These are phyloP conservation scores for Dolichotis patagonum DNA, from an alignment of 2,113 vertebrate species.

Conservation along the genomic window DNA sequence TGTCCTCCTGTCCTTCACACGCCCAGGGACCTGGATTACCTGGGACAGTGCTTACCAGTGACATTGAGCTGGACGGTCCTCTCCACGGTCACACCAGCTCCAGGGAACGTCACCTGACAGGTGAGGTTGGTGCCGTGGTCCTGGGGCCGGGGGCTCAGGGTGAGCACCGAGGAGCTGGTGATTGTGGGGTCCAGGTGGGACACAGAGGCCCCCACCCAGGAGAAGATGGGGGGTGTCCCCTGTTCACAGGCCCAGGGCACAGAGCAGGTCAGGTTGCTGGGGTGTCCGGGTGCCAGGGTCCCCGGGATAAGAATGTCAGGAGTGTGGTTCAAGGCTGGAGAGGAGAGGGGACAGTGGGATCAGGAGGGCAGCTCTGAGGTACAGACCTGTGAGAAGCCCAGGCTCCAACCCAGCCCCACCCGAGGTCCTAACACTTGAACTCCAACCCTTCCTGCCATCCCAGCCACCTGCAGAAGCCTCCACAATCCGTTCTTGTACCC, in stretches of 20 bases:
- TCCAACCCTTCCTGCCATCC: too few relatives aligned
- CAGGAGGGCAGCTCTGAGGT: background rate
- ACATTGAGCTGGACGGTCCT: background rate
- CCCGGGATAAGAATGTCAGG: background rate
- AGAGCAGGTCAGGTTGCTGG: background rate
- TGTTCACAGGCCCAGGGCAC: background rate
- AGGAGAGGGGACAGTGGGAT: background rate
- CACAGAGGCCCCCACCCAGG: background rate
- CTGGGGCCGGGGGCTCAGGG: background rate
- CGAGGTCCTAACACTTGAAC: background rate
- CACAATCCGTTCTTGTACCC: background rate
- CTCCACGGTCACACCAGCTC: background rate
- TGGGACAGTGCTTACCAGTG: background rate
- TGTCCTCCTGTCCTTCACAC: accelerated
- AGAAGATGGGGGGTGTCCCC: background rate
- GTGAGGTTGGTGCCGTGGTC: background rate
- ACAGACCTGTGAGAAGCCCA: background rate
- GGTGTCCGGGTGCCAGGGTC: background rate
- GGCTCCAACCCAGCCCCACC: too few relatives aligned
- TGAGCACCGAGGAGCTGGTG: background rate
- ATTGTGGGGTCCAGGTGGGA: background rate
- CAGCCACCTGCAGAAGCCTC: background rate
- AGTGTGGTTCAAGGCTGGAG: background rate
- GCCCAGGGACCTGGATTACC: accelerated
- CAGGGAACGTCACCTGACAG: constrained; percentile 32